These are phyloP conservation scores for Parotia lawesii DNA, from an alignment of 2,113 vertebrate species.

Conservation along the genomic window DNA sequence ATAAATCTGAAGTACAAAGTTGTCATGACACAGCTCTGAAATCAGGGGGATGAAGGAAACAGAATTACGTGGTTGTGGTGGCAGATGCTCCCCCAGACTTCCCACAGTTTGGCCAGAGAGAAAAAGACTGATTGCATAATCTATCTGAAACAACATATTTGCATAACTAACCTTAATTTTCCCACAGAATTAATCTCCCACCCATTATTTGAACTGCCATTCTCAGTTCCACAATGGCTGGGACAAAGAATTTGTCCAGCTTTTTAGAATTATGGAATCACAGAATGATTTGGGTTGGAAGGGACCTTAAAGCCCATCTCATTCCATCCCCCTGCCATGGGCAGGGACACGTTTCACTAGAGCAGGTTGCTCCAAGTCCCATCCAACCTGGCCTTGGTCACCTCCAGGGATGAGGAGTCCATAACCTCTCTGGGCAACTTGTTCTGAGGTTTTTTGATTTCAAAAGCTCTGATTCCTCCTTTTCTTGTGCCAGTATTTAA, in stretches of 20 bases:
- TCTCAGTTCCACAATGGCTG: background rate
- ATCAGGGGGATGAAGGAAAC: background rate
- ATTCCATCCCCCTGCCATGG: background rate
- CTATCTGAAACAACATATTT: background rate
- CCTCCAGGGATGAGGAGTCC: background rate
- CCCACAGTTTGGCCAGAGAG: background rate
- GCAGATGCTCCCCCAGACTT: background rate
- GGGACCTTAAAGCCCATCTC: background rate
- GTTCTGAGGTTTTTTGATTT: background rate
- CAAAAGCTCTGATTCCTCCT: background rate
- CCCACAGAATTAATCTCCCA: background rate
- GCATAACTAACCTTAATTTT: constrained; percentile 1
- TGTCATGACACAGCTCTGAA: background rate
- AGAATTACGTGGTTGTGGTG: background rate
- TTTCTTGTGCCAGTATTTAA: background rate
- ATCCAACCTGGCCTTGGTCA: background rate
- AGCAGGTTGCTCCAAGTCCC: background rate
- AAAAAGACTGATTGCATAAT: background rate
- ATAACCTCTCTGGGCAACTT: background rate
- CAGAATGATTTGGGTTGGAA: background rate
- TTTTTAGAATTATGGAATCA: background rate
- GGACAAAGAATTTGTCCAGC: background rate
- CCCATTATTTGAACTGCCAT: background rate
- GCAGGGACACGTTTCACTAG: background rate
- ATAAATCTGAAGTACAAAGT: background rate